Evolutionary conservation across 2,797 vertebrate genomes (phyloP).

Genomic region (Cichlasoma orientale): DNA sequence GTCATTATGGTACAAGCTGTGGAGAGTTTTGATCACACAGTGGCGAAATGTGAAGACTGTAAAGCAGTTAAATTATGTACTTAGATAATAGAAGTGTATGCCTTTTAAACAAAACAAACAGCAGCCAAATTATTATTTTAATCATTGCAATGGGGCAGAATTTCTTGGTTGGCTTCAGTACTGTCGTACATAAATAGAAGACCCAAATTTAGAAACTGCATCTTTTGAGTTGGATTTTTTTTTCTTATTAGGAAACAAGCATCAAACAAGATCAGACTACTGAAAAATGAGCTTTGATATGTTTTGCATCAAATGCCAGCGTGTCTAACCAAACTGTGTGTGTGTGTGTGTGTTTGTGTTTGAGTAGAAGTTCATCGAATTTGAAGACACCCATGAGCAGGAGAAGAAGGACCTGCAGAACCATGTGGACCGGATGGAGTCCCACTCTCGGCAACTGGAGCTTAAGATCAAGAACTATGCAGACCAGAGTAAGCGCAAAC

Average conservation of each 20-base stretch:
- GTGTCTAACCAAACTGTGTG: not conserved
- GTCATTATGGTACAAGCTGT: not conserved
- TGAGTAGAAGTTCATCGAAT: slow-evolving; percentile 95
- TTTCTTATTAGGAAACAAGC: not conserved
- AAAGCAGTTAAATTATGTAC: not conserved
- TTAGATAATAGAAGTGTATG: not conserved
- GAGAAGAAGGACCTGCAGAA: slow-evolving; percentile 97
- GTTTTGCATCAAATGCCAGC: not conserved
- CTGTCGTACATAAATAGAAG: not conserved
- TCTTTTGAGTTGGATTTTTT: not conserved
- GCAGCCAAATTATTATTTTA: not conserved
- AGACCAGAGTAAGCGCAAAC: slow-evolving; percentile 88
- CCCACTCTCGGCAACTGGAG: slow-evolving; percentile 93
- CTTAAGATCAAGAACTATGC: slow-evolving; percentile 96
- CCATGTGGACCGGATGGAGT: slow-evolving; percentile 90
- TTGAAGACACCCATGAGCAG: slow-evolving; percentile 96
- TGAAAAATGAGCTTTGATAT: not conserved
- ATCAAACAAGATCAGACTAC: not conserved
- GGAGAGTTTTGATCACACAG: not conserved
- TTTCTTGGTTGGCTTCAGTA: not conserved
- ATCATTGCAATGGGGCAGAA: not conserved
- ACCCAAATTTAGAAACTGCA: not conserved
- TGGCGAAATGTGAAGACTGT: not conserved
- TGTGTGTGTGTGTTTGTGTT: not conserved
- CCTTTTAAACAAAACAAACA: too few relatives aligned